Percentiles rank a stretch among this genome's conserved stretches.
Evolutionary conservation across 2,888 invertebrate genomes (phyloP).

Genomic region (Perdita meconis): DNA sequence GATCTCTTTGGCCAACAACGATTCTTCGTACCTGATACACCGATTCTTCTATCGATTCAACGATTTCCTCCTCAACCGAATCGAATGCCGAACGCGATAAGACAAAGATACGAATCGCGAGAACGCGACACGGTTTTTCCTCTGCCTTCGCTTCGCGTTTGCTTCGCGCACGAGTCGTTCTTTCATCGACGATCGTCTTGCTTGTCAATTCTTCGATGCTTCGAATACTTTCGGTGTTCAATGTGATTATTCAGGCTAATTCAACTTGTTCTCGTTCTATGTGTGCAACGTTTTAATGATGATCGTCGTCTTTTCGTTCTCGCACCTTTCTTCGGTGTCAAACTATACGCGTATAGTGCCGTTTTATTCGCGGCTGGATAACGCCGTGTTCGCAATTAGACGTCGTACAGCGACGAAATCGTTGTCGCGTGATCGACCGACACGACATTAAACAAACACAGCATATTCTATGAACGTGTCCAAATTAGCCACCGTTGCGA

Average conservation of each 20-base stretch:
- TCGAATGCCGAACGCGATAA: conserved; percentile 9
- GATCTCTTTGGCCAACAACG: conserved; percentile 62
- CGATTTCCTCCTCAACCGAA: background rate
- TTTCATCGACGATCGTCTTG: conserved; percentile 34
- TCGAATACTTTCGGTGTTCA: conserved; percentile 49
- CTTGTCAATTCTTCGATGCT: conserved; percentile 57
- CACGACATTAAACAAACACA: too few relatives aligned
- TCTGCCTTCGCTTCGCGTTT: background rate
- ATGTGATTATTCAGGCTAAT: conserved; percentile 25
- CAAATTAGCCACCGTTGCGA: too few relatives aligned
- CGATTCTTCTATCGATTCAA: conserved; percentile 22
- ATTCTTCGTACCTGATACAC: conserved; percentile 68
- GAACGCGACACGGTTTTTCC: conserved; percentile 15
- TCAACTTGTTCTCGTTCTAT: conserved; percentile 18
- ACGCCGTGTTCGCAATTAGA: background rate
- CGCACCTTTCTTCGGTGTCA: too few relatives aligned
- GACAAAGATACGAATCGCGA: conserved; percentile 5
- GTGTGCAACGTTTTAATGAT: background rate
- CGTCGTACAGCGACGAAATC: too few relatives aligned
- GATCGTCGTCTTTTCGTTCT: conserved; percentile 8
- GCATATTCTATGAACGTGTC: too few relatives aligned
- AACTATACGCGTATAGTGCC: background rate
- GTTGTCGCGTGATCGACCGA: too few relatives aligned
- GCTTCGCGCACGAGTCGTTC: background rate
- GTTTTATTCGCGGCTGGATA: background rate